phyloP scores from a whole-genome alignment of 2,797 vertebrate genomes.

The Halcyon smyrnensis region DNA sequence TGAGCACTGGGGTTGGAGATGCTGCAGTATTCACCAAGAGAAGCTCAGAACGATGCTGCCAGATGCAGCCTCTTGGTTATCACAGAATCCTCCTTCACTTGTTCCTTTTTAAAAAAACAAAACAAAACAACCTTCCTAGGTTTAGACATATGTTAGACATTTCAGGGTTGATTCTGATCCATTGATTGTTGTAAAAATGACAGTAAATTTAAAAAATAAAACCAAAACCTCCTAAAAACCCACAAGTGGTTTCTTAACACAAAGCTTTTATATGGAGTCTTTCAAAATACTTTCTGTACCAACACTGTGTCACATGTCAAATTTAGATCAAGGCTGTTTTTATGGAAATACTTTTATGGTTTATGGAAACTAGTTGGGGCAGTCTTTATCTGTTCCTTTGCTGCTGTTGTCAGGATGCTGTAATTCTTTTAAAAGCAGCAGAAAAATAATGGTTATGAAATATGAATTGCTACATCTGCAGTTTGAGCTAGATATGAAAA shows the following conservation, averaged over 20 bases:
- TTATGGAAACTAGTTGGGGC: background rate
- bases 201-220: background rate
- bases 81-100: background rate
- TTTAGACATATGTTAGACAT: background rate
- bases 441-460: constrained; percentile 28
- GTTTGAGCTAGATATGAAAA: background rate
- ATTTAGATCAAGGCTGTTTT: constrained; percentile 13
- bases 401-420: background rate
- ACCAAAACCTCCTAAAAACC: background rate
- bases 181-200: background rate
- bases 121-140: background rate
- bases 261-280: background rate
- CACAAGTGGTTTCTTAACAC: background rate
- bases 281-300: background rate
- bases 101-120: background rate
- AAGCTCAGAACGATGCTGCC: background rate
- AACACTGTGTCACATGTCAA: background rate
- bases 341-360: background rate
- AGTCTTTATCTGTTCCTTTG: constrained; percentile 12
- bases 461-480: background rate
- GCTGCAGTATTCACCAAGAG: background rate
- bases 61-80: background rate
- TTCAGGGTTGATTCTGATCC: background rate
- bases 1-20: background rate
- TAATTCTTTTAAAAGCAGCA: background rate